Conservation (phyloP, 2,888 invertebrate genomes). For the Coremacera marginata region DNA sequence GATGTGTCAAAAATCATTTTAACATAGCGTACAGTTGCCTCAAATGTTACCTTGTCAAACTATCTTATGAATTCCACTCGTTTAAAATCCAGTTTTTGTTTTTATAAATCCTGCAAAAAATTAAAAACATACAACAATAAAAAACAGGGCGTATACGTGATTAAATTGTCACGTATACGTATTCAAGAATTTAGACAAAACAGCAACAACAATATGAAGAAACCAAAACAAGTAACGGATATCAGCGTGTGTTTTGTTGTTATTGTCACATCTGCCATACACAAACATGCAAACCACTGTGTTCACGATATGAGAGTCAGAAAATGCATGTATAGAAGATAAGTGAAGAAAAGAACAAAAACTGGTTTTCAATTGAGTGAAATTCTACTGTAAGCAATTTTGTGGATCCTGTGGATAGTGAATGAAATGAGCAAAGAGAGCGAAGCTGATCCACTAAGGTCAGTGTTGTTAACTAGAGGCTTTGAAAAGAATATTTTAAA, state of each 20-base stretch:
- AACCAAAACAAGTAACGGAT: background rate
- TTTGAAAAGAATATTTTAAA: too few relatives aligned
- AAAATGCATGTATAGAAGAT: background rate
- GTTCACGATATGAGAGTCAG: background rate
- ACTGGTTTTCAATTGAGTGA: background rate
- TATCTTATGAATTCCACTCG: background rate
- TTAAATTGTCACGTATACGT: slow-evolving; percentile 17
- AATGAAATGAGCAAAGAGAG: background rate
- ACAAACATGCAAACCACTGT: background rate
- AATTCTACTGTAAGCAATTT: background rate
- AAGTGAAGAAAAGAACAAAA: background rate
- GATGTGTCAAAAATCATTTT: too few relatives aligned
- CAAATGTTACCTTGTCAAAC: background rate
- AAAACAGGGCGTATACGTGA: slow-evolving; percentile 25
- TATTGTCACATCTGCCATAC: background rate
- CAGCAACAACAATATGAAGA: background rate
- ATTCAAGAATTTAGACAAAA: background rate
- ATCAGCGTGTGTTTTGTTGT: background rate
- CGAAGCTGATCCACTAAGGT: background rate
- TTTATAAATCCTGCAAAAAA: slow-evolving; percentile 5
- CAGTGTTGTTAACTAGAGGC: too few relatives aligned
- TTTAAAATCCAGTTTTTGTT: background rate
- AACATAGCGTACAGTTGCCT: slow-evolving; percentile 1
- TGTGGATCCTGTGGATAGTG: background rate
- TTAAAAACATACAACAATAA: background rate